A percentile compares a stretch with the other conserved stretches of the same genome.
phyloP scores from a whole-genome alignment of 2,888 invertebrate species.

The Patella caerulea region DNA sequence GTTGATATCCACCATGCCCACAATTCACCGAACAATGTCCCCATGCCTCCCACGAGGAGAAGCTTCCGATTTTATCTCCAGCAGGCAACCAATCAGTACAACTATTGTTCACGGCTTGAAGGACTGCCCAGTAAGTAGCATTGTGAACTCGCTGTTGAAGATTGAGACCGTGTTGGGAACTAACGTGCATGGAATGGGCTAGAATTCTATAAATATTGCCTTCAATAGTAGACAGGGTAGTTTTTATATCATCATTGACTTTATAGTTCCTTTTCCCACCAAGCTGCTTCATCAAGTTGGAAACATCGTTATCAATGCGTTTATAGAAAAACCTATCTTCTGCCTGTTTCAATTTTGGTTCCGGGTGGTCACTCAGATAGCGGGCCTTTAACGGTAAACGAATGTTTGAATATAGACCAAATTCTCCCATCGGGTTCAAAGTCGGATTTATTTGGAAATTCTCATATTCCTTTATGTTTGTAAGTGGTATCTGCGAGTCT shows the following conservation, averaged over 20 bases:
- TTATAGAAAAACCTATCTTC: background rate
- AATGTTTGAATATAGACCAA: too few relatives aligned
- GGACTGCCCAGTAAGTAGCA: background rate
- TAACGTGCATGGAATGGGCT: background rate
- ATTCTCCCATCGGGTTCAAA: too few relatives aligned
- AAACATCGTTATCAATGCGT: background rate
- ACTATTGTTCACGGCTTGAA: background rate
- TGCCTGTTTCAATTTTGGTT: background rate
- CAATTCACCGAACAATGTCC: background rate
- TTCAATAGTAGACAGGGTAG: background rate
- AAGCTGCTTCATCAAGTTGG: background rate
- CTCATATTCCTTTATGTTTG: too few relatives aligned
- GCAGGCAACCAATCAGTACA: background rate
- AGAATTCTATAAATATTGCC: constrained; percentile 1
- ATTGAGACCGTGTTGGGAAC: background rate
- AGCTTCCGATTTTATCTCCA: background rate
- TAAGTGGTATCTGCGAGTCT: too few relatives aligned
- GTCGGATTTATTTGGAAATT: too few relatives aligned
- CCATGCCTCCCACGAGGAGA: background rate
- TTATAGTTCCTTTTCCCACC: background rate
- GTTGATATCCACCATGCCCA: background rate
- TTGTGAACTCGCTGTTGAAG: background rate
- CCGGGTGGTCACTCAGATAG: too few relatives aligned
- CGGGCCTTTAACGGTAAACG: too few relatives aligned
- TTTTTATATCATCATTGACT: background rate